These are phyloP conservation scores for Palythoa caribaeorum DNA, from an alignment of 92 coral and sea anemone species.

Conservation along the genomic window DNA sequence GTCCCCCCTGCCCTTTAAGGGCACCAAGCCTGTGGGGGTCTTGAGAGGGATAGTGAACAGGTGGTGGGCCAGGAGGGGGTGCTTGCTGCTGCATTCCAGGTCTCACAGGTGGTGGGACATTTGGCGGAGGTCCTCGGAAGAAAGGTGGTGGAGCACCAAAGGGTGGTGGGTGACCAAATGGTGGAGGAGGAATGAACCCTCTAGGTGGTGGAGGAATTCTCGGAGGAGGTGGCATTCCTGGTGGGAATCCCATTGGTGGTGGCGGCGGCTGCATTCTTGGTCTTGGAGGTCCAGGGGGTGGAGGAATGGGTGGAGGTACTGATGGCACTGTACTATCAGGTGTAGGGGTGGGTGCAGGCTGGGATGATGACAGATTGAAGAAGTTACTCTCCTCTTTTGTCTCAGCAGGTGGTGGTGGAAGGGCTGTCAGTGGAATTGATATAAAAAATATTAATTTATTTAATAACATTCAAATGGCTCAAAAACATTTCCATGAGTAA, in stretches of 20 bases:
- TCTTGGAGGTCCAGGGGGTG: constrained; percentile 82
- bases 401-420: constrained; percentile 93
- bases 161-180: constrained; percentile 87
- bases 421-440: constrained; percentile 57
- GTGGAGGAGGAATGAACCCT: constrained; percentile 87
- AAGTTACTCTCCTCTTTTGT: constrained; percentile 80
- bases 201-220: constrained; percentile 79
- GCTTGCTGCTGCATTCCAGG: constrained; percentile 69
- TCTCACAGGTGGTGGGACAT: constrained; percentile 75
- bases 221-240: constrained; percentile 63
- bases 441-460: background rate
- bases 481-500: too few relatives aligned
- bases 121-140: constrained; percentile 84
- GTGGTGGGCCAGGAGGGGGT: constrained; percentile 92
- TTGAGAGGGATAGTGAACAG: constrained; percentile 98
- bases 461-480: background rate
- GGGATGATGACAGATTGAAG: constrained; percentile 85
- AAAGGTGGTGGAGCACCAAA: constrained; percentile 91
- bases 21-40: constrained; percentile 99
- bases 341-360: constrained; percentile 55
- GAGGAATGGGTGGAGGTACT: constrained; percentile 71
- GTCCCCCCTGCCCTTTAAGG: constrained; percentile 80
- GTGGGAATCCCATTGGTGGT: constrained; percentile 69
- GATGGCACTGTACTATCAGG: constrained; percentile 65
- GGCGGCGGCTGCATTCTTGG: constrained; percentile 93